These are phyloP conservation scores for Phania funesta DNA, from an alignment of 2,888 invertebrate species.

Conservation along the genomic window DNA sequence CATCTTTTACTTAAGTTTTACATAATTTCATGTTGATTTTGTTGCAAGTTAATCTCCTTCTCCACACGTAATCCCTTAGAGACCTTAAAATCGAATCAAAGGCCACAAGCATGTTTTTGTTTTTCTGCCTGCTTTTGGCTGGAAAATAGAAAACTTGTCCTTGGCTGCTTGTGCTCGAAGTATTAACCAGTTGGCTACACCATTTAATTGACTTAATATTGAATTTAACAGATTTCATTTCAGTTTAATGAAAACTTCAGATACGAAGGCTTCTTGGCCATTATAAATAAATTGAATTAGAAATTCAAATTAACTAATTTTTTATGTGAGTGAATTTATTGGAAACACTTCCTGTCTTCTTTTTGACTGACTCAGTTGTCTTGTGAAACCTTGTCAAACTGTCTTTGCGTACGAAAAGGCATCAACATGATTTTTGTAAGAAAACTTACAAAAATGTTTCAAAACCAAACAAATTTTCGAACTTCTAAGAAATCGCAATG, in stretches of 20 bases:
- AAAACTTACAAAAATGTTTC: too few species aligned
- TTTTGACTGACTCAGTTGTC: too few species aligned
- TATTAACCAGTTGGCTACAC: conserved; percentile 52
- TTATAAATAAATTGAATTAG: not conserved
- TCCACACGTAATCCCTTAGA: conserved; percentile 31
- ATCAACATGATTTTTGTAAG: too few species aligned
- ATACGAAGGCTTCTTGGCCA: not conserved
- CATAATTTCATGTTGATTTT: conserved; percentile 78
- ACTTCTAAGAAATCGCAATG: too few species aligned
- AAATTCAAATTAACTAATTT: not conserved
- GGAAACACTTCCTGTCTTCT: too few species aligned
- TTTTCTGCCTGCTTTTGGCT: not conserved
- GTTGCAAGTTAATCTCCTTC: conserved; percentile 47
- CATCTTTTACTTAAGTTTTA: conserved; percentile 81
- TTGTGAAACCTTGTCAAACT: too few species aligned
- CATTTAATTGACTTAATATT: conserved; percentile 63
- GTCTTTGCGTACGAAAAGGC: too few species aligned
- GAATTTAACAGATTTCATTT: conserved; percentile 63
- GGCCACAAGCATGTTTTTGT: conserved; percentile 23
- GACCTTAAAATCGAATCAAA: conserved; percentile 56
- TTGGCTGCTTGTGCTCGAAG: not conserved
- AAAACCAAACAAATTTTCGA: too few species aligned
- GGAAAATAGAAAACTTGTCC: conserved; percentile 4
- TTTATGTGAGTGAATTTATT: too few species aligned
- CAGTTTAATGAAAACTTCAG: conserved; percentile 30